Evolutionary conservation across 2,888 invertebrate species (phyloP), one percentile per base, ranked within the genome.

Genomic region (Mythimna impura): DNA sequence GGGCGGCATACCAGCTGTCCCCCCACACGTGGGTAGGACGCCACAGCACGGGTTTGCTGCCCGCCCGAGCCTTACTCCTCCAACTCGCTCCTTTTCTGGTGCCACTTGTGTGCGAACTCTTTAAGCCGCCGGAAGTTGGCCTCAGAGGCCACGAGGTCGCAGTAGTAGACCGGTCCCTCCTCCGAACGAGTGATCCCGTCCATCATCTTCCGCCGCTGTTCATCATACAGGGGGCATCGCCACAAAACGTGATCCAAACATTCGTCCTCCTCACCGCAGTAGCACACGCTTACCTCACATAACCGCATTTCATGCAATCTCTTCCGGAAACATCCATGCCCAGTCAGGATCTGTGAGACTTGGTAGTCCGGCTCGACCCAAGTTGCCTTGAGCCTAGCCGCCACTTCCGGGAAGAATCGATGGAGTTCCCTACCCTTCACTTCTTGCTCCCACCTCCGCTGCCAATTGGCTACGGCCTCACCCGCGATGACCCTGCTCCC

Each of bases 401-500:
- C 52, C 52, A 52, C 52, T n/a, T 52, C n/a, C 52, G 52, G 52
- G 50, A 50, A 50, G 7, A 52, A 52, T 14, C 52, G 52, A 52
- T 52, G 9, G 0, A 52, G 3, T 52, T 52, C 52, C 52, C n/a
- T 52, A 8, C 52, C 52, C 52, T 9, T 52, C 8, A n/a, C n/a
- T 8, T 52, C n/a, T n/a, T 3, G 5, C 3, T 50, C 50, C 50
- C 50, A 50, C 17, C 50, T 20, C 50, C 17, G 20, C 50, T 50
- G 50, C 50, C 50, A 50, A 17, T 50, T 50, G 50, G 50, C 50
- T 10, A 52, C 52, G 6, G 52, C 52, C 52, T 52, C 52, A 17
- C 52, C n/a, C 52, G n/a, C 52, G n/a, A 52, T n/a, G n/a, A 52
- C n/a, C n/a, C 52, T 52, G 17, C n/a, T 52, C 52, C 52, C 52